Conservation (phyloP, 1,140 invertebrate species). For the Drosophila sturtevanti region DNA sequence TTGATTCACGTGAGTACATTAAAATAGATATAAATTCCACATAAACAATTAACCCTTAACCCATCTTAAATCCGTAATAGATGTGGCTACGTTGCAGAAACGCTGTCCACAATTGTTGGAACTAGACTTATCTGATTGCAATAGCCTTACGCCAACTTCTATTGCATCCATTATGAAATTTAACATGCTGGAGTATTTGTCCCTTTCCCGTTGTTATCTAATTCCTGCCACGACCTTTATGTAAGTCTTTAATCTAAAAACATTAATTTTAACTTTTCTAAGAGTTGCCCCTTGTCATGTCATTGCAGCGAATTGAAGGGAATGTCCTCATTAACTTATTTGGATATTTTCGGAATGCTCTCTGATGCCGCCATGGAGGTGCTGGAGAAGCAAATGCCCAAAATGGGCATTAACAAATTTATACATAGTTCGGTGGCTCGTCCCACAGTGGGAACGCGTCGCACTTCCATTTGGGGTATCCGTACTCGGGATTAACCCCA, state of each 20-base stretch:
- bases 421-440: conserved; percentile 90
- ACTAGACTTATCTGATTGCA: conserved; percentile 93
- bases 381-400: conserved; percentile 83
- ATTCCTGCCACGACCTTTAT: conserved; percentile 86
- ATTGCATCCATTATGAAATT: conserved; percentile 86
- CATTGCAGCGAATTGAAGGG: conserved; percentile 84
- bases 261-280: not conserved
- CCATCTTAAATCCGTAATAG: conserved; percentile 81
- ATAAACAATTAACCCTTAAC: not conserved
- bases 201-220: conserved; percentile 92
- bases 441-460: conserved; percentile 92
- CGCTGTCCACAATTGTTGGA: conserved; percentile 90
- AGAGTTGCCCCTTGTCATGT: conserved; percentile 19
- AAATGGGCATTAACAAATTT: conserved; percentile 84
- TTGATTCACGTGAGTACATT: conserved; percentile 87
- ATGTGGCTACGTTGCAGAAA: conserved; percentile 86
- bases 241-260: conserved; percentile 82
- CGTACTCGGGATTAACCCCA: conserved; percentile 89
- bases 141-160: conserved; percentile 86
- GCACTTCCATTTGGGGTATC: conserved; percentile 94
- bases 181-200: conserved; percentile 90
- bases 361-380: conserved; percentile 85
- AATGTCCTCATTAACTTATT: conserved; percentile 85
- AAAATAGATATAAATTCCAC: no score
- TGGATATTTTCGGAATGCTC: conserved; percentile 91